Conservation (phyloP, 2,888 invertebrate genomes). For the Pollenia griseotomentosa region DNA sequence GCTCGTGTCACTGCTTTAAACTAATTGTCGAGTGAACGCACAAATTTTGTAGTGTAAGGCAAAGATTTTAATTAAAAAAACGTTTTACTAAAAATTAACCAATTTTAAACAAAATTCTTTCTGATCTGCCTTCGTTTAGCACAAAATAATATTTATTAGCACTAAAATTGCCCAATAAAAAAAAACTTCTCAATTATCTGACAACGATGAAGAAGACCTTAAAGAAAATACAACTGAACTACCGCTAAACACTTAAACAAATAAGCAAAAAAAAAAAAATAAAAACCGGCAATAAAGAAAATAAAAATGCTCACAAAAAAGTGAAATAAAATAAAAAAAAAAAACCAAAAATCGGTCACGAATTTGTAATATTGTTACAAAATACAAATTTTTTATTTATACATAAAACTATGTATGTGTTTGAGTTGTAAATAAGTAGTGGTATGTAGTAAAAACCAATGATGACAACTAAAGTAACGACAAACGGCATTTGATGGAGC, state of each 20-base stretch:
- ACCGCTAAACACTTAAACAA: background rate
- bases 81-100: too few relatives aligned
- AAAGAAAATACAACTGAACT: slow-evolving; percentile 10
- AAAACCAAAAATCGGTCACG: slow-evolving; percentile 61
- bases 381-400: slow-evolving; percentile 24
- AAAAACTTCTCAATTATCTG: slow-evolving; percentile 67
- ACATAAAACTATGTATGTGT: slow-evolving; percentile 6
- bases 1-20: too few relatives aligned
- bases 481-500: slow-evolving; percentile 3
- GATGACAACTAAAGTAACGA: slow-evolving; percentile 44
- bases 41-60: too few relatives aligned
- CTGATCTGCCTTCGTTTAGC: background rate
- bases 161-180: slow-evolving; percentile 63
- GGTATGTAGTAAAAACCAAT: slow-evolving; percentile 34
- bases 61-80: too few relatives aligned
- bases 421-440: slow-evolving; percentile 5
- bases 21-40: too few relatives aligned
- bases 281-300: background rate
- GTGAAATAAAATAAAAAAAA: background rate
- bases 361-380: slow-evolving; percentile 61
- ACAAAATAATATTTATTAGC: slow-evolving; percentile 27
- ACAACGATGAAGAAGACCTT: slow-evolving; percentile 53
- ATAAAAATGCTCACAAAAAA: slow-evolving; percentile 6
- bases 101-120: background rate
- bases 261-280: background rate